Base-by-base conservation (phyloP, 2,797 vertebrate species). In the Anguilla obscura region DNA sequence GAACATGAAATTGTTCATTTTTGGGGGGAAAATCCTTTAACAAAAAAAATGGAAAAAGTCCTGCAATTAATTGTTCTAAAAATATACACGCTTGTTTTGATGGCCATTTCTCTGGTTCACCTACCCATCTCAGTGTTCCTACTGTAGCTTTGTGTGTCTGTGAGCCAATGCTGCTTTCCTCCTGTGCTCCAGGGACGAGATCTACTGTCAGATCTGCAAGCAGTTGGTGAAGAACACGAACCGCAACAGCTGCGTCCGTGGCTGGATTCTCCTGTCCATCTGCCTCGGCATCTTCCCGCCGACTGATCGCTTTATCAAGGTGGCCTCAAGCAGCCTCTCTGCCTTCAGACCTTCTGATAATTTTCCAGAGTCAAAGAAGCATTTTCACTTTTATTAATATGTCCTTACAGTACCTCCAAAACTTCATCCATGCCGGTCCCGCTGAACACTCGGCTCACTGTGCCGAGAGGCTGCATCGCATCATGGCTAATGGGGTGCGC, bases 151-250 rank as follows among this genome's bases (percentile, higher is more conserved):
- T 10, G 12, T 54, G 52, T 54, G 52, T 54, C 52, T 54, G 52
- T 54, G 12, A 54, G 52, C 56, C 56, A 45, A 48, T 50, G 2
- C 45, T 82, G 45, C 9, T 18, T 80, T 50, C 40, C 89, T 84
- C 58, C 0, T 89, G 33, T 95, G 89, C 92, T 76, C 86, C 95
- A 99, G 99, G 92, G 98, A 99, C 90, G 99, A 99, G 93, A 98
- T 99, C 92, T 99, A 99, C 92, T 99, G 98, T 94, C 99, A 99
- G 95, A 99, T 99, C 95, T 99, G 98, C 93, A 99, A 99, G 92
- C 99, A 99, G 91, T 96, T 99, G 58, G 96, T 96, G 0, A 97
- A 96, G 21, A 99, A 99, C 93, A 94, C 89, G 89, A 98, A 95
- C 88, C 96, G 91, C 6, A 97, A 92, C 91, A 99, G 97, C 94